phyloP scores from a whole-genome alignment of 2,797 vertebrate genomes.

The Tauraco hartlaubi region DNA sequence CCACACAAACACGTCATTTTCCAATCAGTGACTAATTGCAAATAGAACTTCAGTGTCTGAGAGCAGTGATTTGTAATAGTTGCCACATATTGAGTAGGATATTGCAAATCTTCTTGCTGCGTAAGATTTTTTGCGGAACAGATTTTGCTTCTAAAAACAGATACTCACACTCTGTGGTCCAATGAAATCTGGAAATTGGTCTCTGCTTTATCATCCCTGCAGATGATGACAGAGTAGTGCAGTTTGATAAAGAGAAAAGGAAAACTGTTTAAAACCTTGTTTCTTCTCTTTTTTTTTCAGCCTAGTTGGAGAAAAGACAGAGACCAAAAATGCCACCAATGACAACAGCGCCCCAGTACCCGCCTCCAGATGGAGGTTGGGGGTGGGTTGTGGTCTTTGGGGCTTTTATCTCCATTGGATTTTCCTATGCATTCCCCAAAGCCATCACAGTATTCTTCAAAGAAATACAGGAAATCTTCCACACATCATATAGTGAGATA shows the following conservation, averaged over 20 bases:
- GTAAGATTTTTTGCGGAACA: neutral
- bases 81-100: neutral
- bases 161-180: fast-evolving
- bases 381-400: slow-evolving; percentile 93
- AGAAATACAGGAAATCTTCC: slow-evolving; percentile 94
- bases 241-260: neutral
- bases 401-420: slow-evolving; percentile 97
- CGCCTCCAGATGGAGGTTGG: slow-evolving; percentile 96
- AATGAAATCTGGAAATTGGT: neutral
- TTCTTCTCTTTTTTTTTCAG: slow-evolving; percentile 65
- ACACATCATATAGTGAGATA: slow-evolving; percentile 91
- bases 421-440: slow-evolving; percentile 97
- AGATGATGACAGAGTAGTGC: neutral
- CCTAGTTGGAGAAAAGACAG: slow-evolving; percentile 29
- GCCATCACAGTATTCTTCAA: slow-evolving; percentile 97
- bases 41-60: neutral
- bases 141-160: neutral
- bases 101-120: neutral
- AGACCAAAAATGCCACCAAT: slow-evolving; percentile 84
- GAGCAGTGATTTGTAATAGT: neutral
- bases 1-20: neutral
- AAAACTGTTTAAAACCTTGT: neutral
- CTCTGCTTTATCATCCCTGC: neutral
- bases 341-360: slow-evolving; percentile 28
- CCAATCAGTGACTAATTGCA: neutral